Percentiles rank a stretch among this genome's conserved stretches.
These are phyloP conservation scores for Heliconius erato DNA, from an alignment of 2,888 invertebrate species.

Conservation along the genomic window DNA sequence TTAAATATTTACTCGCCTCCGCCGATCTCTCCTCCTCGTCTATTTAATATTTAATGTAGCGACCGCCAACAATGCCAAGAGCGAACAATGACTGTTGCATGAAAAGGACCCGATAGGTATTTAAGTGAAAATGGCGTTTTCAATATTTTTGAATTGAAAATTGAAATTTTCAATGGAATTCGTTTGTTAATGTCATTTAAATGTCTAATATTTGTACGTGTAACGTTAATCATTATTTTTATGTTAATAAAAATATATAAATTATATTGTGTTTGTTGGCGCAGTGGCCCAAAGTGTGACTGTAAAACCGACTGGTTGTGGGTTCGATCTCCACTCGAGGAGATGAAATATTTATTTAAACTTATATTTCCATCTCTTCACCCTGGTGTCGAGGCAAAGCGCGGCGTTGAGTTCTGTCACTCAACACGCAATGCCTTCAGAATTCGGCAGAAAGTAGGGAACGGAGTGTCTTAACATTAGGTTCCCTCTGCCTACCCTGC, in stretches of 20 bases:
- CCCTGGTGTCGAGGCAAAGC: too few relatives aligned
- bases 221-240: neutral
- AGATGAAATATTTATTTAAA: too few relatives aligned
- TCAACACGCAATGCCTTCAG: too few relatives aligned
- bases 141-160: neutral
- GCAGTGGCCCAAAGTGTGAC: too few relatives aligned
- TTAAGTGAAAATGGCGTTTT: neutral
- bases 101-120: neutral
- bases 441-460: too few relatives aligned
- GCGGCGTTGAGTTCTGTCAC: too few relatives aligned
- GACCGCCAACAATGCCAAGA: constrained; percentile 46
- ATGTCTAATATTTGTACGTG: neutral
- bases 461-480: too few relatives aligned
- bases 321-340: too few relatives aligned
- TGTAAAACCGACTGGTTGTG: too few relatives aligned
- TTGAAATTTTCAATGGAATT: neutral
- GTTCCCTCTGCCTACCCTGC: too few relatives aligned
- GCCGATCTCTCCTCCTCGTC: constrained; percentile 48
- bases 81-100: constrained; percentile 40
- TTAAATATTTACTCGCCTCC: constrained; percentile 49
- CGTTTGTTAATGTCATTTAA: neutral
- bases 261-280: too few relatives aligned
- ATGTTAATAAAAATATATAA: neutral
- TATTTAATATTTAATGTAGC: constrained; percentile 52
- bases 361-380: too few relatives aligned